A percentile compares a stretch with the other conserved stretches of the same genome.
These are phyloP conservation scores for Malurus melanocephalus DNA, from an alignment of 2,113 vertebrate species.

Conservation along the genomic window DNA sequence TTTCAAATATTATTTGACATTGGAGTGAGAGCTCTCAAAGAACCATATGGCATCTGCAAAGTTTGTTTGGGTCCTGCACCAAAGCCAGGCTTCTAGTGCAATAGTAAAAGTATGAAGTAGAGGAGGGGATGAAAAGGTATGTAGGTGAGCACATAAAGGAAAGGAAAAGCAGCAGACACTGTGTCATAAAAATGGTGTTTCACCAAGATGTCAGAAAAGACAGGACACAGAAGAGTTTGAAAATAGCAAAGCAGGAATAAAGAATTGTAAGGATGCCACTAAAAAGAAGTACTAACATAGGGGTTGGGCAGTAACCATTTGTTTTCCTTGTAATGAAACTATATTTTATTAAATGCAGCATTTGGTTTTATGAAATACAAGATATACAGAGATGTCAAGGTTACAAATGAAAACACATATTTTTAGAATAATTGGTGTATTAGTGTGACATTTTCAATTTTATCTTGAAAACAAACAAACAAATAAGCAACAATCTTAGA, in stretches of 20 bases:
- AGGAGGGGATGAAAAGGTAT: not conserved
- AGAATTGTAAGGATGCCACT: not conserved
- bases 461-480: not conserved
- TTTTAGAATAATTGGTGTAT: not conserved
- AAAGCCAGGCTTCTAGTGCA: not conserved
- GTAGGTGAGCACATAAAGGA: not conserved
- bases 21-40: not conserved
- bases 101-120: not conserved
- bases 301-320: not conserved
- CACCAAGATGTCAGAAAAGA: not conserved
- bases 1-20: not conserved
- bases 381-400: not conserved
- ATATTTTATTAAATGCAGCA: not conserved
- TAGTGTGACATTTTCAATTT: not conserved
- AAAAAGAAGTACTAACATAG: not conserved
- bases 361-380: not conserved
- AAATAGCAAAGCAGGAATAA: not conserved
- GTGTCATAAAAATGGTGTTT: not conserved
- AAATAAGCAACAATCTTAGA: not conserved
- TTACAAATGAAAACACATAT: not conserved
- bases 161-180: constrained; percentile 5
- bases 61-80: not conserved
- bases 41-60: not conserved
- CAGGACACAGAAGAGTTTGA: not conserved
- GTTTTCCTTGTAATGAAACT: not conserved